A percentile compares a stretch with the other conserved stretches of the same genome.
These are phyloP conservation scores for Dunckerocampus dactyliophorus DNA, from an alignment of 2,113 vertebrate species.

Conservation along the genomic window DNA sequence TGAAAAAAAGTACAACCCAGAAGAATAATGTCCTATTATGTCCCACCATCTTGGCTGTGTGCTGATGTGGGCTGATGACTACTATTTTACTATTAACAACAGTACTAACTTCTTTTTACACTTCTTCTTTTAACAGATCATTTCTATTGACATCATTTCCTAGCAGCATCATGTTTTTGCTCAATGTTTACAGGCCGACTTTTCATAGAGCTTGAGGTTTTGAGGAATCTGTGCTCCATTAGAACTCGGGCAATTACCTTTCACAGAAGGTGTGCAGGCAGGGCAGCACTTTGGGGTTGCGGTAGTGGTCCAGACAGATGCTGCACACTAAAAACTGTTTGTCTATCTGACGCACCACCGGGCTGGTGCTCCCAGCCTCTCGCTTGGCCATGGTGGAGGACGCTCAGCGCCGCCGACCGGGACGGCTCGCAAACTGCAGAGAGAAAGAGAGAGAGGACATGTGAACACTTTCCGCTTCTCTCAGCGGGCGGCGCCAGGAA, in stretches of 20 bases:
- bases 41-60: neutral
- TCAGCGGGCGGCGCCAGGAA: constrained; percentile 38
- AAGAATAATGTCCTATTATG: neutral
- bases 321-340: constrained; percentile 96
- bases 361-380: constrained; percentile 79
- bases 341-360: constrained; percentile 92
- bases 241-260: constrained; percentile 70
- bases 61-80: no score
- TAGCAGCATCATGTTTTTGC: no score
- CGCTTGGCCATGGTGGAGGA: constrained; percentile 80
- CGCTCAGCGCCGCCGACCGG: constrained; percentile 57
- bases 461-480: constrained; percentile 5
- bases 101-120: no score
- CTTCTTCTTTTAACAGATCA: no score
- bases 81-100: no score
- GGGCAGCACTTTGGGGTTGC: constrained; percentile 82
- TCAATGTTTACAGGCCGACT: no score
- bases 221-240: no score
- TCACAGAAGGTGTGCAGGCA: constrained; percentile 96
- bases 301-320: constrained; percentile 91
- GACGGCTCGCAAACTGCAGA: constrained; percentile 59
- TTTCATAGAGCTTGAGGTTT: no score
- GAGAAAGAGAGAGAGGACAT: neutral
- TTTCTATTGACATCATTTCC: no score
- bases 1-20: no score